Evolutionary conservation across 1,140 invertebrate genomes (phyloP).

Genomic region (Drosophila grimshawi): DNA sequence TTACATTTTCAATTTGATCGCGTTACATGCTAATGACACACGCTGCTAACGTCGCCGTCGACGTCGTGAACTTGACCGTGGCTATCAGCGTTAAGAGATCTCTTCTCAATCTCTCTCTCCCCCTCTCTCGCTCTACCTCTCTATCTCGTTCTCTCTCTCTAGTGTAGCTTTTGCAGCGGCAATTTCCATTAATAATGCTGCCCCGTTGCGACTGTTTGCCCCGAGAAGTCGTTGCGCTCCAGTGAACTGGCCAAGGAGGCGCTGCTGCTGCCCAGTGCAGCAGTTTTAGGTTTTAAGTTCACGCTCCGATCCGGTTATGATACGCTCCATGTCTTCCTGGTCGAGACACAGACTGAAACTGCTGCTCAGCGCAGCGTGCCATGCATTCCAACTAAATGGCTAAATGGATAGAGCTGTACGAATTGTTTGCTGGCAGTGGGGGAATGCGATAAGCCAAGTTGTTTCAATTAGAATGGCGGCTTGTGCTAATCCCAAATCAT

Average conservation of each 20-base stretch:
- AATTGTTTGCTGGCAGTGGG: background rate
- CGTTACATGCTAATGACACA: constrained; percentile 84
- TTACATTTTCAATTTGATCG: constrained; percentile 81
- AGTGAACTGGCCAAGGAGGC: constrained; percentile 43
- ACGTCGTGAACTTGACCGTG: constrained; percentile 83
- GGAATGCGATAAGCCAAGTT: constrained; percentile 63
- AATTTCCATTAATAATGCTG: constrained; percentile 75
- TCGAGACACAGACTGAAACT: constrained; percentile 3
- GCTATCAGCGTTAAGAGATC: constrained; percentile 76
- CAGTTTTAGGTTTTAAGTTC: constrained; percentile 73
- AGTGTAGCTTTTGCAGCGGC: constrained; percentile 41
- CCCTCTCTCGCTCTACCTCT: background rate
- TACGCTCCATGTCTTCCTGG: constrained; percentile 66
- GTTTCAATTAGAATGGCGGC: constrained; percentile 65
- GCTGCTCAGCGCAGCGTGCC: constrained; percentile 73
- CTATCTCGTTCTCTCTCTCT: background rate
- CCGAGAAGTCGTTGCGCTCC: constrained; percentile 51
- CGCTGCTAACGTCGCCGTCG: constrained; percentile 46
- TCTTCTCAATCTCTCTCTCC: constrained; percentile 25
- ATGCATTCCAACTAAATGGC: constrained; percentile 67
- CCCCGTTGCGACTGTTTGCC: constrained; percentile 20
- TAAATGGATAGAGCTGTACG: constrained; percentile 64
- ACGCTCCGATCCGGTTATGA: constrained; percentile 79
- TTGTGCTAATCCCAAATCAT: constrained; percentile 65
- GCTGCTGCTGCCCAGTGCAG: constrained; percentile 45